Percentiles rank a stretch among this genome's conserved stretches.
Conservation (phyloP, 2,888 invertebrate genomes). For the Creontiades dilutus region DNA sequence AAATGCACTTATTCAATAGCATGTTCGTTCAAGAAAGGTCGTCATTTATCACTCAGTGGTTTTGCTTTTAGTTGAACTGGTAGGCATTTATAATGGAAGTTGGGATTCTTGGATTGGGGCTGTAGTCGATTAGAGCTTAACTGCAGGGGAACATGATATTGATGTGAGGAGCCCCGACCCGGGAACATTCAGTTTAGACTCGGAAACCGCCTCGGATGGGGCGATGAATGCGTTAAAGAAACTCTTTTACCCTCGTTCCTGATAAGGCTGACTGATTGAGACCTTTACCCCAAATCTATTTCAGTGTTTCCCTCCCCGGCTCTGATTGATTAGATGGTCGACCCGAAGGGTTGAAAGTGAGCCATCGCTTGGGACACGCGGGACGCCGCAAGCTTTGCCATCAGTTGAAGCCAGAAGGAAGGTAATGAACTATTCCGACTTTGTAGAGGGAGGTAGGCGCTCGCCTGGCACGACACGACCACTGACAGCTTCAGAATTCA, state of each 20-base stretch:
- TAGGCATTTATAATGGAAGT: too few relatives aligned
- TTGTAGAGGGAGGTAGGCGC: constrained; percentile 23
- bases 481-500: constrained; percentile 48
- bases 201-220: background rate
- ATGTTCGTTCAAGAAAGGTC: too few relatives aligned
- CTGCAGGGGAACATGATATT: constrained; percentile 36
- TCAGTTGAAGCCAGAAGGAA: background rate
- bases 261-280: constrained; percentile 40
- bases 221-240: background rate
- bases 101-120: background rate
- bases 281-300: constrained; percentile 20
- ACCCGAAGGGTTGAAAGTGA: background rate
- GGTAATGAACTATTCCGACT: constrained; percentile 42
- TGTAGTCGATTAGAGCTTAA: constrained; percentile 19
- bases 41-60: too few relatives aligned
- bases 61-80: too few relatives aligned
- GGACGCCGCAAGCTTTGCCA: constrained; percentile 5
- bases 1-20: too few relatives aligned
- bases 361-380: background rate
- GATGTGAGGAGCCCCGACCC: background rate
- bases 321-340: constrained; percentile 2
- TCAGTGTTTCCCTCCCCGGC: background rate
- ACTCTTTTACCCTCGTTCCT: constrained; percentile 12
- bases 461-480: constrained; percentile 34
- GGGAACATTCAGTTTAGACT: background rate